Evolutionary conservation across 2,888 invertebrate genomes (phyloP).

Genomic region (Plebejus anna): DNA sequence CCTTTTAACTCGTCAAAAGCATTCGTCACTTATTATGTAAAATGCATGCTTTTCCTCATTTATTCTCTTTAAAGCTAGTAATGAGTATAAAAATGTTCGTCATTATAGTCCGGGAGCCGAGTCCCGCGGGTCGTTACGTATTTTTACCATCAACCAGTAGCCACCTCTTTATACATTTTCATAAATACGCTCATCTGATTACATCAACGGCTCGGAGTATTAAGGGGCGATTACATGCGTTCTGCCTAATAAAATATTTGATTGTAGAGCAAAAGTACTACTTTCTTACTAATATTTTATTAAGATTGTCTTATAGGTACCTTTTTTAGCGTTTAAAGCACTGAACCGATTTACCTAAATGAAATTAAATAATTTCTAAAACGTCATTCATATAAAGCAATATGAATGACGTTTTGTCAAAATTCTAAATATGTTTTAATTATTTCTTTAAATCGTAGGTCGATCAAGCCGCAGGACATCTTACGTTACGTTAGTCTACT

Average conservation of each 20-base stretch:
- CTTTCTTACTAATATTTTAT: no score
- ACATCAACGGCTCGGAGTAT: neutral
- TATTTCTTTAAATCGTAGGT: no score
- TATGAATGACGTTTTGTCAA: no score
- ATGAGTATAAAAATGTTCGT: constrained; percentile 7
- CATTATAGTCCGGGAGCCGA: constrained; percentile 25
- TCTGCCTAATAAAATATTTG: neutral
- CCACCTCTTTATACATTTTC: constrained; percentile 12
- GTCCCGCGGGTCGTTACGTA: constrained; percentile 44
- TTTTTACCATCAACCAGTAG: constrained; percentile 28
- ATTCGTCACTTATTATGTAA: neutral
- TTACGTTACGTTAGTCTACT: no score
- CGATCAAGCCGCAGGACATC: no score
- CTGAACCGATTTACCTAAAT: no score
- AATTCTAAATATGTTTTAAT: no score
- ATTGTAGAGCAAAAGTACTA: no score
- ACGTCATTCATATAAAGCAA: no score
- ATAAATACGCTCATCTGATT: constrained; percentile 14
- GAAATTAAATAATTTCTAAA: no score
- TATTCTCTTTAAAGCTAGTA: constrained; percentile 8
- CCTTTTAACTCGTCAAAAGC: neutral
- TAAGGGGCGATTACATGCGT: neutral
- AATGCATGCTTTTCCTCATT: neutral
- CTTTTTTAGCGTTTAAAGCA: no score
- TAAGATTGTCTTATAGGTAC: no score